phyloP scores from a whole-genome alignment of 2,797 vertebrate genomes.

The Thaleichthys pacificus region DNA sequence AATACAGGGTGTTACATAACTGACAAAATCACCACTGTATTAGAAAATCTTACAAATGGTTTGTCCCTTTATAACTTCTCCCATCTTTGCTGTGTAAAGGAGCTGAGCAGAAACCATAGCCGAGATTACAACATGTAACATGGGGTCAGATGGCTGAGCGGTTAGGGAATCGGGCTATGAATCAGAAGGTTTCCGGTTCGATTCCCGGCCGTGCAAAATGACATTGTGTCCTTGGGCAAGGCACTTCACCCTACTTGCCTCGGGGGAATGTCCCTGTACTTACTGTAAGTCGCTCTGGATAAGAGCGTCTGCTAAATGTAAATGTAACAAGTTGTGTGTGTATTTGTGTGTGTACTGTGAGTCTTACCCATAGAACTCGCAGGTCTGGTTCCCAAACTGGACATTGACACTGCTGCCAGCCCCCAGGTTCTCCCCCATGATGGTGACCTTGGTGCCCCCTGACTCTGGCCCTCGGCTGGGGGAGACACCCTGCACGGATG shows the following conservation, averaged over 20 bases:
- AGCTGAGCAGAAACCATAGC: too few relatives aligned
- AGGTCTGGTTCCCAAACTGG: constrained; percentile 94
- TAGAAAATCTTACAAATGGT: background rate
- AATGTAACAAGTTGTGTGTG: background rate
- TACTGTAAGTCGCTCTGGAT: too few relatives aligned
- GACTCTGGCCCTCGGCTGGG: constrained; percentile 93
- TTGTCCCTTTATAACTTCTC: background rate
- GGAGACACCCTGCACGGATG: constrained; percentile 83
- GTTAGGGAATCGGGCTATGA: too few relatives aligned
- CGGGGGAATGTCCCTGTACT: too few relatives aligned
- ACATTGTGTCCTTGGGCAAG: too few relatives aligned
- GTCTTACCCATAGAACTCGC: constrained; percentile 90
- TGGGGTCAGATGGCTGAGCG: too few relatives aligned
- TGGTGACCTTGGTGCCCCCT: constrained; percentile 94
- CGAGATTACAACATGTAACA: background rate
- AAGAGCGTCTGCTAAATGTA: too few relatives aligned
- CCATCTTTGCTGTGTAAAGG: background rate
- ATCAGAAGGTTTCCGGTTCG: too few relatives aligned
- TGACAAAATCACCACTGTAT: background rate
- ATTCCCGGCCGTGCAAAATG: too few relatives aligned
- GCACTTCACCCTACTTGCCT: too few relatives aligned
- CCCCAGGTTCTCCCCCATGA: constrained; percentile 89
- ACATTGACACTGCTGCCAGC: constrained; percentile 90
- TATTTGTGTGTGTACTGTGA: background rate
- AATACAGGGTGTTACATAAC: constrained; percentile 12